Base-by-base conservation (phyloP, 2,888 invertebrate genomes). In the Blastobasis lacticolella region DNA sequence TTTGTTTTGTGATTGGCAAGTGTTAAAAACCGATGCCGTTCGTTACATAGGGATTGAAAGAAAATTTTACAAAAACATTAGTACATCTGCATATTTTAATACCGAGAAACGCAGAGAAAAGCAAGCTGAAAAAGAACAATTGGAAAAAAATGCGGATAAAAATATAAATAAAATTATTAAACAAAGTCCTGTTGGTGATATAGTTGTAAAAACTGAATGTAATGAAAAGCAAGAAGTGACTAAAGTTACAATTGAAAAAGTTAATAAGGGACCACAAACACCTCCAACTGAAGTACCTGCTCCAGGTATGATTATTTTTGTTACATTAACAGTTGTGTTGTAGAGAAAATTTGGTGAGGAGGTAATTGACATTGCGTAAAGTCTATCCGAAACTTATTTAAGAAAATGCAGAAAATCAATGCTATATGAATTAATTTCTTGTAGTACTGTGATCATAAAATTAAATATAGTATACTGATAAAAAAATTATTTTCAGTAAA, bases 221-320 rank as follows among this genome's bases (percentile, higher is more conserved):
- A 75, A 82, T 67, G 64, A 58, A 10, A 63, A 77, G 49, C 72
- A 84, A 58, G 58, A 73, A 53, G 82, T 88, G n/a, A 87, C 87
- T 43, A 88, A 85, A 71, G 81, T 88, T 43, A 86, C 80, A 9
- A 85, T 88, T 57, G 86, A 85, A 62, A 87, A 81, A 56, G 5
- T 55, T 37, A 10, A 5, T 9, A 23, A 23, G 6, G 49, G n/a
- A 10, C 38, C 44, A 45, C 5, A 37, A 8, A 49, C 6, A 37
- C 9, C 23, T 36, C 10, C 43, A 8, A 37, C 6, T 38, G 10
- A 8, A 10, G 42, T 36, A 36, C 9, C 41, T 61, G 55, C 53
- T 57, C 10, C 55, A 23, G 23, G 23, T 23, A 23, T 23, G 23
- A 23, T 23, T 23, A 23, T 23, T 23, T 23, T 23, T 23, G 23